Conservation (phyloP, 2,888 invertebrate genomes). For the Brassicogethes aeneus region DNA sequence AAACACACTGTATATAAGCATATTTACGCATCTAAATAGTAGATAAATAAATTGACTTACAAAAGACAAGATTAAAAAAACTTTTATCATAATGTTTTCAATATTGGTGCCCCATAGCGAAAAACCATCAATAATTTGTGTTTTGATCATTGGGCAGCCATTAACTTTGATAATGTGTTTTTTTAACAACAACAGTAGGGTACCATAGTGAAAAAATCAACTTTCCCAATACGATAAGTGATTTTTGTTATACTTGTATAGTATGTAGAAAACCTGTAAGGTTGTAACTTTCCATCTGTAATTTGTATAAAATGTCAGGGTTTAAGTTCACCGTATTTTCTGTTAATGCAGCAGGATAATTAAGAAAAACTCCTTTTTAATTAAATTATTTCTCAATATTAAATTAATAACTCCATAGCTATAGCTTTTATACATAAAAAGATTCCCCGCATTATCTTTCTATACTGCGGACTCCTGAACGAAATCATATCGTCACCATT, state of each 20-base stretch:
- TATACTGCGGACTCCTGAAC: conserved; percentile 21
- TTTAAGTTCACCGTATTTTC: conserved; percentile 31
- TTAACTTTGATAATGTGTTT: conserved; percentile 23
- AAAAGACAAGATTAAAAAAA: not conserved
- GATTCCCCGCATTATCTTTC: conserved; percentile 8
- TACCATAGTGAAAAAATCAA: not conserved
- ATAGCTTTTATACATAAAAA: no score
- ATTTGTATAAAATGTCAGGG: conserved; percentile 36
- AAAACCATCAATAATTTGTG: conserved; percentile 26
- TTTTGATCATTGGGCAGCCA: conserved; percentile 22
- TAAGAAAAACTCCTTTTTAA: no score
- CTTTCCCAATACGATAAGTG: not conserved
- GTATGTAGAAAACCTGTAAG: conserved; percentile 19
- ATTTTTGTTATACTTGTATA: no score
- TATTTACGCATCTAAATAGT: no score
- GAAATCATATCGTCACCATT: conserved; percentile 25
- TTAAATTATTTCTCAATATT: no score
- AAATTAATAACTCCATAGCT: no score
- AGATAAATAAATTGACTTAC: no score
- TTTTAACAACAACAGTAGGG: conserved; percentile 10
- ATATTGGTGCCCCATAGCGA: conserved; percentile 11
- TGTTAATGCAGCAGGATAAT: conserved; percentile 4
- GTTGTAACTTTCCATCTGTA: conserved; percentile 34
- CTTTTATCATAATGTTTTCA: not conserved
- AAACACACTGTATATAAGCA: no score